Evolutionary conservation across 53 echinoderm and acorn worm genomes (phyloP), one percentile per base, ranked within the genome.

Genomic region (Astropecten irregularis): DNA sequence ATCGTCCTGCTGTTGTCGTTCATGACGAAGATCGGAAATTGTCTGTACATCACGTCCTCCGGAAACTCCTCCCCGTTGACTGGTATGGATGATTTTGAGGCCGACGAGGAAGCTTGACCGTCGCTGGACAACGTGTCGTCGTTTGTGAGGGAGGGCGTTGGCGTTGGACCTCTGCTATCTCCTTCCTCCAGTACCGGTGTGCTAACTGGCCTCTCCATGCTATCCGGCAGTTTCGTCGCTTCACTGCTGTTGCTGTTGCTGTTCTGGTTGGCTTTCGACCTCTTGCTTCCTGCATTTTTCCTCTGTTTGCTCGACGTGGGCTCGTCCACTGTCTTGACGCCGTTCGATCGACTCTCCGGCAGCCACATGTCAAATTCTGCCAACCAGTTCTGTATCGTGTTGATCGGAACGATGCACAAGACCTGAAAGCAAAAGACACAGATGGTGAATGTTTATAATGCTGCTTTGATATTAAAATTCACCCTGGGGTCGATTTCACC

Each of bases 301-400:
- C n/a, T 71, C 71, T 71, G 49, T 51, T 71, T 71, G 71, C 2
- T 49, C 33, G 8, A 33, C n/a, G n/a, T n/a, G 3, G 9, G 49
- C 49, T 71, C 50, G 4, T 54, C 26, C 7, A 35, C 26, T 38
- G 36, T 36, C 13, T 22, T 1, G 22, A 56, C 74, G 40, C 74
- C 74, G 9, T 74, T 74, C 2, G 57, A 36, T 8, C 37, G 39
- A 28, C 74, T 37, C 15, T 74, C 69, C 4, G 97, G 97, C 35
- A 94, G 73, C 97, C 97, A 96, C 93, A 96, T 94, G 70, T 94
- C 92, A 88, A 94, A 96, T 59, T 96, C 97, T 0, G 97, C 91
- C 2, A 94, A 73, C 97, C 97, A 96, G 92, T 96, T 96, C 63
- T 93, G 97, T 34, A 96, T 66, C 20, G 97, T 96, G 86, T 96